These are phyloP conservation scores for Pterocles gutturalis DNA, from an alignment of 2,113 vertebrate genomes.

Conservation along the genomic window DNA sequence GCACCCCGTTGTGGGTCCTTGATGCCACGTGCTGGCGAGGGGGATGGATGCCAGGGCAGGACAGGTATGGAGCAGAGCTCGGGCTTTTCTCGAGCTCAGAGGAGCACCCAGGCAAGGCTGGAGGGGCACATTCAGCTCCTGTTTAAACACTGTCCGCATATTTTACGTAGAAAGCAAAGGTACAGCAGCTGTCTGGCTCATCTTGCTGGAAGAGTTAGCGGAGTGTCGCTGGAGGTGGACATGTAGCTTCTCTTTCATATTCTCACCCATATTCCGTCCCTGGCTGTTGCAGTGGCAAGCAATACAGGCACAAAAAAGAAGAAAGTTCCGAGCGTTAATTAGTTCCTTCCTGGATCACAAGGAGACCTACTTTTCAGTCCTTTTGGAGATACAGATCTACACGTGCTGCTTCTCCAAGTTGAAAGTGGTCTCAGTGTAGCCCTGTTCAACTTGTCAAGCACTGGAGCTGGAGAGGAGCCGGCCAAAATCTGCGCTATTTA, in stretches of 20 bases:
- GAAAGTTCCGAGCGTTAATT: not conserved
- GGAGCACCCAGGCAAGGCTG: not conserved
- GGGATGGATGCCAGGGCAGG: not conserved
- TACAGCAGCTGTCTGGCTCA: not conserved
- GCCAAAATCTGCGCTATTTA: not conserved
- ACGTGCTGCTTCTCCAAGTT: not conserved
- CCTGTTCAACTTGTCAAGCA: not conserved
- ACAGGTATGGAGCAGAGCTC: rapidly evolving
- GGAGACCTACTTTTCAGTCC: not conserved
- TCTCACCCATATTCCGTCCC: not conserved
- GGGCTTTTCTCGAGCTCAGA: not conserved
- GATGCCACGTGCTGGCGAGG: not conserved
- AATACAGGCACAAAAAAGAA: not conserved
- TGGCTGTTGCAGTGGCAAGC: not conserved
- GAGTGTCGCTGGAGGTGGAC: not conserved
- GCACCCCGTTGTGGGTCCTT: rapidly evolving
- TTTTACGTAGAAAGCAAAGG: not conserved
- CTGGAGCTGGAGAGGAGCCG: rapidly evolving
- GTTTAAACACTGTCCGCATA: not conserved
- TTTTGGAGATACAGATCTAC: not conserved
- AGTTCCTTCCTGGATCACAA: not conserved
- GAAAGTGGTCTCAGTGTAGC: not conserved
- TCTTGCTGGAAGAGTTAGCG: not conserved
- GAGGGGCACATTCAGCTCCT: not conserved
- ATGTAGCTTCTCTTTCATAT: not conserved